Conservation (phyloP, 64 coral and sea anemone species). For the Montipora foliosa region DNA sequence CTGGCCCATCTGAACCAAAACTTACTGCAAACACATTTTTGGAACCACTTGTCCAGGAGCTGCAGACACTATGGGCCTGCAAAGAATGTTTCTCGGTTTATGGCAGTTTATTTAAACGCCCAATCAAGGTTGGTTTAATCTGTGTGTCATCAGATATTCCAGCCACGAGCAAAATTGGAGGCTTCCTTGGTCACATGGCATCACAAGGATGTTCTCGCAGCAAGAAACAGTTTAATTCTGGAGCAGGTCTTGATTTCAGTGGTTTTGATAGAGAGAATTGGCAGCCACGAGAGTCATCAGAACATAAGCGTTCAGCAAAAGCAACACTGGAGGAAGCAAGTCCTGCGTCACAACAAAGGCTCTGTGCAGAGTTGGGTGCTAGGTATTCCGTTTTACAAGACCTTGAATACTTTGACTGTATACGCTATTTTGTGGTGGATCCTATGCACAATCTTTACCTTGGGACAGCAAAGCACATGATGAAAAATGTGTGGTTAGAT, state of each 20-base stretch:
- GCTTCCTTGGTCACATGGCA: slow-evolving; percentile 53
- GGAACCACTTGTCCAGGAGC: slow-evolving; percentile 55
- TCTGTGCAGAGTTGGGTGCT: slow-evolving; percentile 51
- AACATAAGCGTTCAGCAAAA: slow-evolving; percentile 60
- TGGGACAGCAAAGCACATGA: slow-evolving; percentile 74
- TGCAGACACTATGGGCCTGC: slow-evolving; percentile 47
- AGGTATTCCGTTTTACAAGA: slow-evolving; percentile 78
- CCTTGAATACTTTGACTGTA: slow-evolving; percentile 76
- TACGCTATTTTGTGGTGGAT: slow-evolving; percentile 68
- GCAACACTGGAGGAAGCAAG: slow-evolving; percentile 40
- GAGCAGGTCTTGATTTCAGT: slow-evolving; percentile 57
- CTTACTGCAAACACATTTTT: slow-evolving; percentile 56
- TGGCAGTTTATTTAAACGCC: slow-evolving; percentile 36
- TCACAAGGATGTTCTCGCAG: slow-evolving; percentile 54
- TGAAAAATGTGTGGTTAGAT: slow-evolving; percentile 17
- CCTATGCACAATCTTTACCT: slow-evolving; percentile 84
- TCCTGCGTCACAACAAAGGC: slow-evolving; percentile 56
- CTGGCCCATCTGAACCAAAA: slow-evolving; percentile 64
- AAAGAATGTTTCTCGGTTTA: slow-evolving; percentile 13
- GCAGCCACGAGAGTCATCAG: slow-evolving; percentile 32
- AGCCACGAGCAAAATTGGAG: slow-evolving; percentile 42
- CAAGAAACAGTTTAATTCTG: slow-evolving; percentile 33
- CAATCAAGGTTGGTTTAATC: slow-evolving; percentile 42
- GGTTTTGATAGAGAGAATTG: slow-evolving; percentile 76
- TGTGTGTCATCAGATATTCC: slow-evolving; percentile 57